Evolutionary conservation across 2,113 vertebrate genomes (phyloP).

Genomic region (Callaeas wilsoni): DNA sequence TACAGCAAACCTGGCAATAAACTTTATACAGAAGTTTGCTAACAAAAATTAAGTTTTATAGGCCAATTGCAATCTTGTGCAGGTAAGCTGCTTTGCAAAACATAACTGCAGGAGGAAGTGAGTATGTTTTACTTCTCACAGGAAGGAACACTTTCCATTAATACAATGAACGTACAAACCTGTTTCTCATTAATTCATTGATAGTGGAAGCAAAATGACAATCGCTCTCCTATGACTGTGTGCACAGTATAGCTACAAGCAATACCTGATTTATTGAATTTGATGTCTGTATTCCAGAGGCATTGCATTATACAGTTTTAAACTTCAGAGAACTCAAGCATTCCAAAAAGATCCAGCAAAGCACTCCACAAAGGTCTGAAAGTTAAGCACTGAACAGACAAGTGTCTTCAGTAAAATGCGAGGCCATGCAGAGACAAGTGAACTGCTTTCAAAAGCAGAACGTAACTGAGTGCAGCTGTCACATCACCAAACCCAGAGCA

Average conservation of each 20-base stretch:
- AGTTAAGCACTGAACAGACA: background rate
- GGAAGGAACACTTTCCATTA: background rate
- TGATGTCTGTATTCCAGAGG: background rate
- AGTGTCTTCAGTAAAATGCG: background rate
- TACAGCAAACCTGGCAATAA: background rate
- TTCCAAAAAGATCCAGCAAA: background rate
- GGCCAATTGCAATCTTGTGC: background rate
- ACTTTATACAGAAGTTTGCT: background rate
- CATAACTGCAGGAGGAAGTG: background rate
- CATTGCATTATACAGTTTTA: background rate
- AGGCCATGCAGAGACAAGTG: background rate
- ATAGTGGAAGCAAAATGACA: background rate
- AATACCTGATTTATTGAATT: background rate
- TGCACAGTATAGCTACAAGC: background rate
- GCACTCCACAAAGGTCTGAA: background rate
- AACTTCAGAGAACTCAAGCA: background rate
- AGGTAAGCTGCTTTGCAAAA: background rate
- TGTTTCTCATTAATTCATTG: background rate
- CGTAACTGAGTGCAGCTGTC: background rate
- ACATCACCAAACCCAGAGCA: background rate
- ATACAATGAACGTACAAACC: background rate
- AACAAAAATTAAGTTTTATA: background rate
- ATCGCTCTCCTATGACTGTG: background rate
- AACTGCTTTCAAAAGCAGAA: background rate
- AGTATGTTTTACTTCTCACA: background rate